Percentiles rank a stretch among this genome's conserved stretches.
Conservation (phyloP, 1,140 invertebrate genomes). For the Prorops nasuta region DNA sequence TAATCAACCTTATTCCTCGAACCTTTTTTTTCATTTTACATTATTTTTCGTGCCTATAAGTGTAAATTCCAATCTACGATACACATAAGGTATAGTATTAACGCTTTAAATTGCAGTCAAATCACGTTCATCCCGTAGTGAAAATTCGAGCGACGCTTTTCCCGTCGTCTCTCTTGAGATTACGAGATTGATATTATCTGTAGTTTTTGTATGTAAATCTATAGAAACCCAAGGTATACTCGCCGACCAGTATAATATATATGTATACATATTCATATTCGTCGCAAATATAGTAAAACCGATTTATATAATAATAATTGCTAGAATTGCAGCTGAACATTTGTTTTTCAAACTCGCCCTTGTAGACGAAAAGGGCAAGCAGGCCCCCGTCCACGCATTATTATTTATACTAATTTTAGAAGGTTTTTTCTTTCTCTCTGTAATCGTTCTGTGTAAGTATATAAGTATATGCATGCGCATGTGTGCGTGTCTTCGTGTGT, state of each 20-base stretch:
- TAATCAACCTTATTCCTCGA: neutral
- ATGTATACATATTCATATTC: neutral
- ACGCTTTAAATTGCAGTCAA: conserved; percentile 37
- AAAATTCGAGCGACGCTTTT: too few species aligned
- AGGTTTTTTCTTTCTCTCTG: conserved; percentile 25
- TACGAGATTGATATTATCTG: neutral
- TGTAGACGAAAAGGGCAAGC: too few species aligned
- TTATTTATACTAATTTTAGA: conserved; percentile 29
- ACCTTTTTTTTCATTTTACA: neutral
- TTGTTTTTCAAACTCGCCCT: too few species aligned
- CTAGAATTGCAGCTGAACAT: too few species aligned
- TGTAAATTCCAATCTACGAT: conserved; percentile 18
- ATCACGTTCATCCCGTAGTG: conserved; percentile 30
- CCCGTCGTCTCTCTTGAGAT: neutral
- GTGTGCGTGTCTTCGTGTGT: too few species aligned
- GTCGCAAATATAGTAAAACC: conserved; percentile 10
- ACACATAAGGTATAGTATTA: conserved; percentile 15
- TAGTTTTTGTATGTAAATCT: neutral
- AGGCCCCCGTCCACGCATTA: conserved; percentile 6
- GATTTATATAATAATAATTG: neutral
- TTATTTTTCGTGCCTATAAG: conserved; percentile 2
- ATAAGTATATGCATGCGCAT: too few species aligned
- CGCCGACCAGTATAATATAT: too few species aligned
- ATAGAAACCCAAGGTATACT: neutral
- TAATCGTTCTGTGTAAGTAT: too few species aligned